A percentile compares a stretch with the other conserved stretches of the same genome.
Evolutionary conservation across 1,140 invertebrate genomes (phyloP).

Genomic region (Heliconius hewitsoni): DNA sequence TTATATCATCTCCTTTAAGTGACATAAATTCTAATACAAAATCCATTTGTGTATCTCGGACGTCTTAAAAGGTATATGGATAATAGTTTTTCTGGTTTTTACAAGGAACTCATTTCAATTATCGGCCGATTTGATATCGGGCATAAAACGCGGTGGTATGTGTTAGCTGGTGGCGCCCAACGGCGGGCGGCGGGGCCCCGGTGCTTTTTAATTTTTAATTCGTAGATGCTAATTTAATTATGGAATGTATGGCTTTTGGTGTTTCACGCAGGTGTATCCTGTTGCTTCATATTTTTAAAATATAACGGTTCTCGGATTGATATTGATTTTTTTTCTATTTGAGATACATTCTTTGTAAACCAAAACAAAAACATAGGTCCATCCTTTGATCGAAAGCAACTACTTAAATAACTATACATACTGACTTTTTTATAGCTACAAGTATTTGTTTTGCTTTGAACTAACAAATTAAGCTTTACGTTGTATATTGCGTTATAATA

Average conservation of each 20-base stretch:
- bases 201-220: constrained; percentile 65
- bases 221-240: constrained; percentile 78
- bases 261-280: constrained; percentile 68
- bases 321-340: not conserved
- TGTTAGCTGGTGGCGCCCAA: constrained; percentile 69
- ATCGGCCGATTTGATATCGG: constrained; percentile 76
- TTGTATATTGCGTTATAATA: too few relatives aligned
- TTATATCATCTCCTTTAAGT: constrained; percentile 79
- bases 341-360: not conserved
- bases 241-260: constrained; percentile 61
- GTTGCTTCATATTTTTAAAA: constrained; percentile 57
- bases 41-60: constrained; percentile 80
- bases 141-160: constrained; percentile 72
- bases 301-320: constrained; percentile 51
- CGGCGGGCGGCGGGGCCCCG: constrained; percentile 59
- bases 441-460: not conserved
- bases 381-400: not conserved
- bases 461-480: too few relatives aligned
- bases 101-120: constrained; percentile 81
- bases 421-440: not conserved
- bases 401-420: not conserved
- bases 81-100: constrained; percentile 81
- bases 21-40: constrained; percentile 81
- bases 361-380: not conserved
- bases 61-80: constrained; percentile 79